Base-by-base conservation (phyloP, 2,113 vertebrate species). In the Neopipo cinnamomea region DNA sequence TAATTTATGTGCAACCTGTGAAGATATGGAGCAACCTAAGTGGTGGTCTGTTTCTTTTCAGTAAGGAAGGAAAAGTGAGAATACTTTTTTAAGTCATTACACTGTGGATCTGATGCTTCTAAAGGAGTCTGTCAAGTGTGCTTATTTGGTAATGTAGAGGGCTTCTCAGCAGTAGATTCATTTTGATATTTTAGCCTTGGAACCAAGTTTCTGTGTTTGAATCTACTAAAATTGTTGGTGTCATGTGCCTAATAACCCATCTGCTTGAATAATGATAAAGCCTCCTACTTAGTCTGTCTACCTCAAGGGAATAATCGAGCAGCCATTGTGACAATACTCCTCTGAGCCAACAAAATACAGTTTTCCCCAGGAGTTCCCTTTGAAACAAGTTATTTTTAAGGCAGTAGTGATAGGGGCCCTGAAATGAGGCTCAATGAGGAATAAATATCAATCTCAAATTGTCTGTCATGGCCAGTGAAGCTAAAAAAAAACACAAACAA, bases 221-320 rank as follows among this genome's bases (percentile, higher is more conserved):
- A 14, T 90, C 92, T 95, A 42, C 52, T 68, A 14, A 91, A 96
- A 91, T 68, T 91, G 76, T 94, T 95, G 83, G 52, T 94, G 85
- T 93, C 72, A 11, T 83, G 31, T 88, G 68, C 80, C 73, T 96
- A 84, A 93, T 96, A 94, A 86, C 65, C 55, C 42, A 89, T 94
- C 80, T 94, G 52, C 76, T 66, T 86, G 76, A 89, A 77, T 89
- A 72, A 88, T 75, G 88, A 59, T 91, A 80, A 92, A 94, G 56
- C 65, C 88, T 95, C 76, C 90, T 94, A 90, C 93, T 93, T 96
- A 74, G 67, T 93, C 78, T 93, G 67, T 88, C 85, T 96, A 3
- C 65, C 88, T 91, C 88, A 65, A 91, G 90, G 83, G 90, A 96
- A 67, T 94, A 96, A 96, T 81, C 1, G 7, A 86, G 88, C 85